Evolutionary conservation across 2,113 vertebrate species (phyloP).

Genomic region (Centrocercus urophasianus): DNA sequence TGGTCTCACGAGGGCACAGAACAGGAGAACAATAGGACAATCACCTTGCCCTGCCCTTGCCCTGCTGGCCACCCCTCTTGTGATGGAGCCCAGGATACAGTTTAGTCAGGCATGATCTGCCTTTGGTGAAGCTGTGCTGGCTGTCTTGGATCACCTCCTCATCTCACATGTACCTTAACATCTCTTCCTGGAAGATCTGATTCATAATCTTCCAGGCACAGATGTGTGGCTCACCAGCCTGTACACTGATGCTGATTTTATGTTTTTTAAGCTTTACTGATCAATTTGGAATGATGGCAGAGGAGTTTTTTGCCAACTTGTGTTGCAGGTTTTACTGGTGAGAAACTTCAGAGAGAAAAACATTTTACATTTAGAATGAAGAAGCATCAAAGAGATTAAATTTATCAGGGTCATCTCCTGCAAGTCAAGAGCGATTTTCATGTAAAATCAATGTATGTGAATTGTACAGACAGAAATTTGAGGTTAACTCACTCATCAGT

Average conservation of each 20-base stretch:
- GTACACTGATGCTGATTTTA: neutral
- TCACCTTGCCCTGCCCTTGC: too few relatives aligned
- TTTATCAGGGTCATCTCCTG: constrained; percentile 31
- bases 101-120: neutral
- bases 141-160: too few relatives aligned
- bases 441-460: constrained; percentile 75
- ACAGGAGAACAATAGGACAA: too few relatives aligned
- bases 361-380: constrained; percentile 23
- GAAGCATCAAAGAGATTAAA: constrained; percentile 36
- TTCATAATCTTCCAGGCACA: too few relatives aligned
- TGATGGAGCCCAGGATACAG: too few relatives aligned
- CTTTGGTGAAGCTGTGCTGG: neutral
- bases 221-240: neutral
- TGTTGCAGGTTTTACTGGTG: neutral
- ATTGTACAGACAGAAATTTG: constrained; percentile 73
- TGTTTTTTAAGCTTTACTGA: neutral
- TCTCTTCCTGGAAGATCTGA: neutral
- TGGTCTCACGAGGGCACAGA: too few relatives aligned
- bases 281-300: neutral
- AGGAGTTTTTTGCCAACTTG: neutral
- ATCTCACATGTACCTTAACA: neutral
- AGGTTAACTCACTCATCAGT: constrained; percentile 69
- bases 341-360: constrained; percentile 28
- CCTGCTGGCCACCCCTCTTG: too few relatives aligned
- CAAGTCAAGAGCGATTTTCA: constrained; percentile 65